These are phyloP conservation scores for Odontamblyopus lacepedii DNA, from an alignment of 2,797 vertebrate genomes.

Conservation along the genomic window DNA sequence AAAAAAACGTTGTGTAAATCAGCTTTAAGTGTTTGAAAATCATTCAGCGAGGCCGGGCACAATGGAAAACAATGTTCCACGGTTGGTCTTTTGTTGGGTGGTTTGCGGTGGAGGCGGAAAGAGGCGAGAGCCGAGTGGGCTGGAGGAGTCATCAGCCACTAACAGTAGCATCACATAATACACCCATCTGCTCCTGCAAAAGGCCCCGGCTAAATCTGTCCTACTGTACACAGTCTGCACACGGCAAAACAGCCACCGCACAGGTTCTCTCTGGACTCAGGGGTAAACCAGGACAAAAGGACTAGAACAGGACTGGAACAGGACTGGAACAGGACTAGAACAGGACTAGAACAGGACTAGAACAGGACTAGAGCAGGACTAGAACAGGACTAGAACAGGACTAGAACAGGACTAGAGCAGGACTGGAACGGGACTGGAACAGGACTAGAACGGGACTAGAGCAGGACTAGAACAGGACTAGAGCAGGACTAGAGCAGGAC, in stretches of 20 bases:
- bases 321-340: no score
- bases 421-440: no score
- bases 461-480: no score
- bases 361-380: no score
- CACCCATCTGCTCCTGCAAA: constrained; percentile 70
- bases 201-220: constrained; percentile 60
- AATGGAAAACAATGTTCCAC: background rate
- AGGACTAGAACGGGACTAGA: no score
- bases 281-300: background rate
- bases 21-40: background rate
- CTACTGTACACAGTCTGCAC: constrained; percentile 46
- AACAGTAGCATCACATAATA: constrained; percentile 67
- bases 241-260: constrained; percentile 9
- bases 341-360: no score
- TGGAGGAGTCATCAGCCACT: constrained; percentile 64
- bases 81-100: constrained; percentile 3
- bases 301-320: no score
- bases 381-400: no score
- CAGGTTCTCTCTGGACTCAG: no score
- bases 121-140: constrained; percentile 66
- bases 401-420: no score
- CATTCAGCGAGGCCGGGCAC: background rate
- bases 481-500: no score
- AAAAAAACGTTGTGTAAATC: no score
- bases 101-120: constrained; percentile 47